Conservation (phyloP, 2,888 invertebrate genomes). For the Microctonus brassicae region DNA sequence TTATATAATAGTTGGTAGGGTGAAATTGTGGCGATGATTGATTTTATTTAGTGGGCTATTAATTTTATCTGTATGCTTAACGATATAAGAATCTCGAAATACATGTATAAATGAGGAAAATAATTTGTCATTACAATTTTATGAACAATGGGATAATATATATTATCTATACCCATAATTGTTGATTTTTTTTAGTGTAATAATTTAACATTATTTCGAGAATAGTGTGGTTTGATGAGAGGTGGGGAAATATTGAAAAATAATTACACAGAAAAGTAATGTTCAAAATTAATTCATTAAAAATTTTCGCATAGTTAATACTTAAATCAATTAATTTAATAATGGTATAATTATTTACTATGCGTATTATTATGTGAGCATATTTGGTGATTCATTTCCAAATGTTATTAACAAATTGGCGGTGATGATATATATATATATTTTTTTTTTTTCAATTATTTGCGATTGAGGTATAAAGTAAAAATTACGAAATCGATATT, state of each 20-base stretch:
- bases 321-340: constrained; percentile 59
- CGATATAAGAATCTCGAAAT: constrained; percentile 47
- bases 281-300: constrained; percentile 68
- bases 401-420: constrained; percentile 20
- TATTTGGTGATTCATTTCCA: constrained; percentile 55
- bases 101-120: constrained; percentile 45
- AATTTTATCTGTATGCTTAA: constrained; percentile 46
- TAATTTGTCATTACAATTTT: background rate
- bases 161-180: no score
- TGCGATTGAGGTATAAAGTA: background rate
- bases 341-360: constrained; percentile 63
- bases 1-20: constrained; percentile 37
- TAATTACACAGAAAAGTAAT: constrained; percentile 48
- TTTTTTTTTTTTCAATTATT: constrained; percentile 5
- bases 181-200: no score
- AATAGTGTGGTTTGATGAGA: background rate
- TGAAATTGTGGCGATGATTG: constrained; percentile 8
- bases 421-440: constrained; percentile 36
- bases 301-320: constrained; percentile 65
- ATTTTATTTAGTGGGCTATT: constrained; percentile 36
- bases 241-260: constrained; percentile 6
- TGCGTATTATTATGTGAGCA: constrained; percentile 64
- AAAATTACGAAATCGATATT: constrained; percentile 22
- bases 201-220: no score
- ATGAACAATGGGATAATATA: background rate